Base-by-base conservation (phyloP, 1,140 invertebrate species). In the Lepeophtheirus salmonis region DNA sequence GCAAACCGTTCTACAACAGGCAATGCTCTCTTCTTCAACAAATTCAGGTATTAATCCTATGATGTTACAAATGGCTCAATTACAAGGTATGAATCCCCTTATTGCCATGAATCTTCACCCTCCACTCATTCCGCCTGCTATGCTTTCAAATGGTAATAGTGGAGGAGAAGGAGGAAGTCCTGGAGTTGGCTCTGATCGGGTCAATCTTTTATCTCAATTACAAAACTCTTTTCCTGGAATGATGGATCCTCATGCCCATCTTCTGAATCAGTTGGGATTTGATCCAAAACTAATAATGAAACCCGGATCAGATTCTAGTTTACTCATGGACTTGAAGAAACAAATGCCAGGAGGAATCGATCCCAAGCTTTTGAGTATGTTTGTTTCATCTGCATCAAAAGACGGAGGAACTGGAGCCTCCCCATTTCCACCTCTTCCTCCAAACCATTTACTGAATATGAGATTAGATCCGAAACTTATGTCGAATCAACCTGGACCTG, bases 41-140 rank as follows among this genome's bases (percentile, higher is more conserved):
- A 41, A 41, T 6, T 41, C 30, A 41, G 30, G 30, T 13, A 76
- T 83, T 63, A 82, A 83, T 70, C 81, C 81, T 13, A 67, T 64
- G 51, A 50, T 52, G 48, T 13, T 62, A 2, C 61, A 62, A 52
- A 62, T 50, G 10, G 22, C 61, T 1, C 61, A 52, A 16, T 17
- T 52, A 23, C 30, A 24, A 26, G 49, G 57, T n/a, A 52, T 51
- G 48, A 62, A 63, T 20, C 57, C 84, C 20, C 71, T 87, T 63
- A 83, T 84, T 0, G 84, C 84, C 0, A 87, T 87, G 83, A 86
- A 87, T 70, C 71, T 87, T 17, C 84, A 86, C 70, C 84, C 84
- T 12, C 84, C 84, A 0, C 70, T 90, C 50, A 84, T 90, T 62
- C 85, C 87, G 61, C 85, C 87, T 67, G 74, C 75, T 69, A 69